Base-by-base conservation (phyloP, 2,113 vertebrate genomes). In the Brachionichthys hirsutus region DNA sequence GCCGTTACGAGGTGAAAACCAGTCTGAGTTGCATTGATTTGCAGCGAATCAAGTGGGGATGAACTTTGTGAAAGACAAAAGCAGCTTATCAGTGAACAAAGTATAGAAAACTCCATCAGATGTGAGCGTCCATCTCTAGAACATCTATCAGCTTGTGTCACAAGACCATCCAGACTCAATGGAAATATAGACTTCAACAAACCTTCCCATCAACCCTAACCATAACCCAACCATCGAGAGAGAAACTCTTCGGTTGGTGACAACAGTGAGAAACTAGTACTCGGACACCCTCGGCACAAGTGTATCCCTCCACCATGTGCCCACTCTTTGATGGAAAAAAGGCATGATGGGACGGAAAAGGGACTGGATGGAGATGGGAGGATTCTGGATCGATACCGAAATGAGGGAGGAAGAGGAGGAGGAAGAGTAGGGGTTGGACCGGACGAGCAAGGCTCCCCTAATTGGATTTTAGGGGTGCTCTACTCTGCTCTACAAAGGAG, bases 401-500 rank as follows among this genome's bases (percentile, higher is more conserved):
- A 52, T 4, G 24, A 30, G 8, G 24, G 24, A 30, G 24, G 9
- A 70, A 53, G 22, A 54, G 47, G 20, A 67, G 50, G 62, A 78
- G 53, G 62, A 30, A 22, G 38, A 62, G 54, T 61, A 47, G 42
- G 45, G 59, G 62, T 48, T 54, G 8, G 74, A 79, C 62, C 67
- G 75, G 67, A 66, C 52, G 73, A 14, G 10, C 52, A 71, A 14
- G 10, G 46, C 62, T 17, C 49, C 54, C 51, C 55, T 89, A 88
- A 91, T 87, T 87, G 83, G 86, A 88, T 88, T 87, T 76, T 24
- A 50, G 48, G 64, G 62, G 50, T 55, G 62, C 63, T 68, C 58
- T 62, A 46, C 63, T 81, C 61, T 54, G 59, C 54, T 73, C 36
- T 6, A 67, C 67, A 76, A 75, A 83, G 74, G 5, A 83, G 83